A percentile compares a stretch with the other conserved stretches of the same genome.
Conservation (phyloP, 2,888 invertebrate genomes). For the Fabriciana adippe region DNA sequence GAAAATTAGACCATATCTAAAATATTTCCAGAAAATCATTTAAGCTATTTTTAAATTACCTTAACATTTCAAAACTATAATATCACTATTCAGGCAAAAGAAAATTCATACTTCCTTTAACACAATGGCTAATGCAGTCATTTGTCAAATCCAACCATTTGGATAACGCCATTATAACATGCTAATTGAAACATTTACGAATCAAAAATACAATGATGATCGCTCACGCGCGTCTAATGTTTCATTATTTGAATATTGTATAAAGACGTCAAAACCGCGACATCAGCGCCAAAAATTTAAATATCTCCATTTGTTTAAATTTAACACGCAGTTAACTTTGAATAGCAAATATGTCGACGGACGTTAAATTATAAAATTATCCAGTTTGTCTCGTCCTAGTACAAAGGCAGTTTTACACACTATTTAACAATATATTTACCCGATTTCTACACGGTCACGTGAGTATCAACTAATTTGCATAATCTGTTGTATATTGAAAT, state of each 20-base stretch:
- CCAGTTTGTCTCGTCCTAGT: conserved; percentile 60
- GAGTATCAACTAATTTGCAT: conserved; percentile 66
- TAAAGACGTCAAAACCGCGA: conserved; percentile 77
- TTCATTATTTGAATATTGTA: conserved; percentile 69
- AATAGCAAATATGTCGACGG: conserved; percentile 60
- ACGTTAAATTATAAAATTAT: conserved; percentile 68
- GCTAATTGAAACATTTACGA: conserved; percentile 52
- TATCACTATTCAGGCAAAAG: neutral
- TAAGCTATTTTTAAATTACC: neutral
- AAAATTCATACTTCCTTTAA: conserved; percentile 2
- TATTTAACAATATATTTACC: conserved; percentile 73
- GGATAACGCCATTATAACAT: conserved; percentile 24
- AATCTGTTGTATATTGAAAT: conserved; percentile 58
- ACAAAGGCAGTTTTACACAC: conserved; percentile 73
- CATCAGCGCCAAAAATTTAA: conserved; percentile 62
- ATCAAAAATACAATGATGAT: conserved; percentile 68
- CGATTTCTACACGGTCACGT: conserved; percentile 69
- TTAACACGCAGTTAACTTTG: conserved; percentile 77
- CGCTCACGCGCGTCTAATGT: conserved; percentile 64
- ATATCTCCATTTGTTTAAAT: conserved; percentile 78
- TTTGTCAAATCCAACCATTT: conserved; percentile 35
- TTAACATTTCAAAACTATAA: neutral
- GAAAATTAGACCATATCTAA: too few relatives aligned
- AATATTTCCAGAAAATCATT: too few relatives aligned
- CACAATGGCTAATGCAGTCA: conserved; percentile 21